These are phyloP conservation scores for Paracyclopina nana DNA, from an alignment of 1,140 invertebrate genomes.

Conservation along the genomic window DNA sequence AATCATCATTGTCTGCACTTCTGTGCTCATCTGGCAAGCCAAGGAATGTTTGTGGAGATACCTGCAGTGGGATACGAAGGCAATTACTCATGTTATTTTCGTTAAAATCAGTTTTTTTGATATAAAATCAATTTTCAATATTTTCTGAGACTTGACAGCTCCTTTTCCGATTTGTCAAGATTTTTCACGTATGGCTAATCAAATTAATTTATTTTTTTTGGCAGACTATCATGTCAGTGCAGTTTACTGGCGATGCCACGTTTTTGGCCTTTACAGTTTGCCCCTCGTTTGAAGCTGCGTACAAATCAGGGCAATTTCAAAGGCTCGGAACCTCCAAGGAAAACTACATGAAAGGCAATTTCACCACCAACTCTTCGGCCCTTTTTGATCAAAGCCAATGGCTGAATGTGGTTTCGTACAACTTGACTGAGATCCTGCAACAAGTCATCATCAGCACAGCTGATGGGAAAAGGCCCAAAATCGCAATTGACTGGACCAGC, in stretches of 20 bases:
- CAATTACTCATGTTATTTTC: no score
- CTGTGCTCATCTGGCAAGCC: background rate
- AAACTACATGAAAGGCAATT: background rate
- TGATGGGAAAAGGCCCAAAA: background rate
- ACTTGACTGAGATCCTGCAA: background rate
- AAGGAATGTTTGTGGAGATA: background rate
- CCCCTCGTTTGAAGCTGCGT: background rate
- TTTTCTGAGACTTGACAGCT: no score
- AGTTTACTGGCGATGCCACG: background rate
- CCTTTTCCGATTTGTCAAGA: no score
- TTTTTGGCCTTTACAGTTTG: slow-evolving; percentile 1
- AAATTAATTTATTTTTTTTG: no score
- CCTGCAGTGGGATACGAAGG: background rate
- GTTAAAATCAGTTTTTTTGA: no score
- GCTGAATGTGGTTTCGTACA: background rate
- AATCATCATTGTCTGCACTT: background rate
- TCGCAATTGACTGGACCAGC: background rate
- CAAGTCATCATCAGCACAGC: background rate
- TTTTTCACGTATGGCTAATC: no score
- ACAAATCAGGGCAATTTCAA: background rate
- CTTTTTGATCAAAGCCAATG: background rate
- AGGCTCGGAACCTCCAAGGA: background rate
- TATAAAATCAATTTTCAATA: no score
- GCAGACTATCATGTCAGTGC: background rate
- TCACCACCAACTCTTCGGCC: background rate